These are phyloP conservation scores for Acleris cristana DNA, from an alignment of 2,888 invertebrate genomes.

Conservation along the genomic window DNA sequence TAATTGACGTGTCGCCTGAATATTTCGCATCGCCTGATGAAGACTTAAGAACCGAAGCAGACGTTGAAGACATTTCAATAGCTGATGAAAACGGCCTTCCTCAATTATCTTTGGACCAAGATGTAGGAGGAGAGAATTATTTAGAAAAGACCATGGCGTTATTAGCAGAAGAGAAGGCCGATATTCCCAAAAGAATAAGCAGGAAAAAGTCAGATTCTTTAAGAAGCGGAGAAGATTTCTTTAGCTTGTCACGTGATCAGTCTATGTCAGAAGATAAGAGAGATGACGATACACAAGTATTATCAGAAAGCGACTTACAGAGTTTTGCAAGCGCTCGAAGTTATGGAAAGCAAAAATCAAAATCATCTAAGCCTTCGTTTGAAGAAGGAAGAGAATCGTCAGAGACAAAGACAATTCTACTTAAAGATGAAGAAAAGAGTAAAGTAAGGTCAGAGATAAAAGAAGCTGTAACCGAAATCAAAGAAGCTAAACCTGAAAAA, in stretches of 20 bases:
- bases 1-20: constrained; percentile 94
- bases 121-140: constrained; percentile 82
- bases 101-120: constrained; percentile 78
- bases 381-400: constrained; percentile 65
- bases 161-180: constrained; percentile 79
- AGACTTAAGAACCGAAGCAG: constrained; percentile 93
- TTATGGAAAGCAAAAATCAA: constrained; percentile 75
- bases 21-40: constrained; percentile 91
- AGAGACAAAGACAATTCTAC: constrained; percentile 60
- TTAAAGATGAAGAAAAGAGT: constrained; percentile 57
- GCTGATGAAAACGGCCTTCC: constrained; percentile 87
- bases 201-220: constrained; percentile 87
- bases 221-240: constrained; percentile 85
- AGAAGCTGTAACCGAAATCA: constrained; percentile 12
- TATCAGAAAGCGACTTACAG: constrained; percentile 85
- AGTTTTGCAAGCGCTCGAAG: constrained; percentile 87
- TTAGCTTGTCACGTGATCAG: constrained; percentile 85
- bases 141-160: constrained; percentile 76
- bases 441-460: too few relatives aligned
- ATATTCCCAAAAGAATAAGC: constrained; percentile 82
- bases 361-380: constrained; percentile 61
- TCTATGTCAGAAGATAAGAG: constrained; percentile 85
- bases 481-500: constrained; percentile 11
- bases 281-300: constrained; percentile 83
- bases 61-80: constrained; percentile 93